A percentile compares a stretch with the other conserved stretches of the same genome.
Evolutionary conservation across 2,113 vertebrate species (phyloP).

Genomic region (Lynx canadensis): DNA sequence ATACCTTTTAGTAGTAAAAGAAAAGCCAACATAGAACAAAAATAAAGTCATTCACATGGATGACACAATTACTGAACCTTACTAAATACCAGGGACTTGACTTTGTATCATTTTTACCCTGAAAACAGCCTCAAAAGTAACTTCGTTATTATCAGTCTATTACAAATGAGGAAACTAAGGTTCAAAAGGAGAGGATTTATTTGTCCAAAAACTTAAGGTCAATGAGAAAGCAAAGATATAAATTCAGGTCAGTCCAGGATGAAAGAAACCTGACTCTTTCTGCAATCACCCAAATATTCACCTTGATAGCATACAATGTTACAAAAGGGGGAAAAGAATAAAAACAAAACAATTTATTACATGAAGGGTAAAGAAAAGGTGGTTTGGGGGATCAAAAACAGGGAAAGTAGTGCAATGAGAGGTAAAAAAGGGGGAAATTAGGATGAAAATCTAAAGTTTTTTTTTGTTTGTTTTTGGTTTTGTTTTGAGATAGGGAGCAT

Average conservation of each 20-base stretch:
- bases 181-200: neutral
- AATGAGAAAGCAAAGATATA: neutral
- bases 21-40: conserved; percentile 11
- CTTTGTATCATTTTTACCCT: neutral
- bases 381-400: neutral
- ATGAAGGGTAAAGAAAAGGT: neutral
- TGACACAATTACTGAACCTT: neutral
- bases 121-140: conserved; percentile 17
- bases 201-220: neutral
- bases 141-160: neutral
- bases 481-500: no score
- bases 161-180: neutral
- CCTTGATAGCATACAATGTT: neutral
- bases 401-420: neutral
- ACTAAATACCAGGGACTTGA: neutral
- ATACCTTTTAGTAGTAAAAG: neutral
- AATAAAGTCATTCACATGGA: conserved; percentile 37
- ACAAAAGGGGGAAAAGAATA: neutral
- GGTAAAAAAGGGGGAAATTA: neutral
- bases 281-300: neutral
- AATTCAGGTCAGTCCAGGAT: neutral
- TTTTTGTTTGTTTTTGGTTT: no score
- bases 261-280: conserved; percentile 14
- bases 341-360: neutral
- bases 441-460: neutral